These are phyloP conservation scores for Patiria pectinifera DNA, from an alignment of 53 echinoderm and acorn worm genomes.

Conservation along the genomic window DNA sequence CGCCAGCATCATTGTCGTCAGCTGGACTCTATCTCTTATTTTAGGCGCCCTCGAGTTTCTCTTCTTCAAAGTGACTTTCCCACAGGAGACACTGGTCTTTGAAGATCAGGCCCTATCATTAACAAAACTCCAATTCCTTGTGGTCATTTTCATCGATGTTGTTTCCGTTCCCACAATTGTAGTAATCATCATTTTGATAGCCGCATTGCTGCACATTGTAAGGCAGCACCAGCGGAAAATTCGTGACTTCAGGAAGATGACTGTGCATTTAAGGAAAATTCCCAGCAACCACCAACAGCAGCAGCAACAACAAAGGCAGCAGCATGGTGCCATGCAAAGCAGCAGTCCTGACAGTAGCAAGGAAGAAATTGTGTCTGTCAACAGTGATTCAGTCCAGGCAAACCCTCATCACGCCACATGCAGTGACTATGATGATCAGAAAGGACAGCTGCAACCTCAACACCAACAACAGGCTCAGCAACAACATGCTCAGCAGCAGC, in stretches of 20 bases:
- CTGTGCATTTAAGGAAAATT: constrained; percentile 1
- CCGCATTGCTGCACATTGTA: constrained; percentile 12
- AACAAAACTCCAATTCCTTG: background rate
- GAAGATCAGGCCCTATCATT: background rate
- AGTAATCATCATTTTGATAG: background rate
- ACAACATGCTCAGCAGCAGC: too few species aligned
- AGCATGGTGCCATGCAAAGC: background rate
- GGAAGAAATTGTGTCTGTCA: background rate
- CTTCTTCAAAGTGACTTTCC: background rate
- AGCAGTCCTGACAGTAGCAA: background rate
- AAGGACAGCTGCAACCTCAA: constrained; percentile 3
- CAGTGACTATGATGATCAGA: background rate
- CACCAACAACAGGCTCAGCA: background rate
- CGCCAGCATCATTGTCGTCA: background rate
- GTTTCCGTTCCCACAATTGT: background rate
- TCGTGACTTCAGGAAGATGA: background rate
- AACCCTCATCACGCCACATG: background rate
- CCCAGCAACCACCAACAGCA: constrained; percentile 2
- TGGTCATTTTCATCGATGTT: background rate
- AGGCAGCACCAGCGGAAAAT: constrained; percentile 41
- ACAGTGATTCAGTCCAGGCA: background rate
- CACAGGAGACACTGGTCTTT: background rate
- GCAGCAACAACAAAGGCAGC: constrained; percentile 19
- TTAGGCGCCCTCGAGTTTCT: background rate
- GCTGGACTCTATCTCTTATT: background rate